Evolutionary conservation across 2,113 vertebrate genomes (phyloP), one percentile per base, ranked within the genome.

Genomic region (Ciconia stormi): DNA sequence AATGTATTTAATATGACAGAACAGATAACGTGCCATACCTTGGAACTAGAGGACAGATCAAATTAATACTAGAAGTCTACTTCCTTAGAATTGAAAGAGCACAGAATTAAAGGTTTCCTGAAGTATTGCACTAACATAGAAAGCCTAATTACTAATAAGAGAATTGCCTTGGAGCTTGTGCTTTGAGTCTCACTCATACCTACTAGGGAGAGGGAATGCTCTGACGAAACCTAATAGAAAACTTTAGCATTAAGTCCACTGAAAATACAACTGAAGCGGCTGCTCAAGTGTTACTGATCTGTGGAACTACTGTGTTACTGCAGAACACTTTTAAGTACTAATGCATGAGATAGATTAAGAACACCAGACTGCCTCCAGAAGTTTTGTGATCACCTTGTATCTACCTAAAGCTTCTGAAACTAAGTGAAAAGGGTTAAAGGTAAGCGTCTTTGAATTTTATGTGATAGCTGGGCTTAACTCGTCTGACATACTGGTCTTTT

Each of bases 1-100:
- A 97, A 98, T 97, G 94, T 95, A 96, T 94, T 96, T 76, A 91
- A 66, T 84, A 47, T 50, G 93, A 93, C 93, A 91, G 95, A 89
- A 90, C 87, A 93, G 95, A 38, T 83, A 63, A 91, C 0, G 79
- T 97, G 93, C 93, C 94, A 87, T 92, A 95, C 76, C 85, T 67
- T 95, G 91, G 71, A 93, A 82, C 89, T 74, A 93, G 92, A 92
- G 84, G 44, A 77, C 85, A 94, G 74, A 82, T 81, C 30, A 25
- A 49, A 52, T 76, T 16, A 76, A 62, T 91, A 73, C 7, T 22
- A 42, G 23, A 93, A 86, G 46, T 77, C 82, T 66, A 19, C 67
- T 95, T 95, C 80, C 53, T 97, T 95, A 94, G 83, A 89, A 88
- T 22, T 46, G 62, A 97, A 80, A 87, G 84, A 95, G 78, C 95